These are phyloP conservation scores for Tenodera sinensis DNA, from an alignment of 2,888 invertebrate species.

Conservation along the genomic window DNA sequence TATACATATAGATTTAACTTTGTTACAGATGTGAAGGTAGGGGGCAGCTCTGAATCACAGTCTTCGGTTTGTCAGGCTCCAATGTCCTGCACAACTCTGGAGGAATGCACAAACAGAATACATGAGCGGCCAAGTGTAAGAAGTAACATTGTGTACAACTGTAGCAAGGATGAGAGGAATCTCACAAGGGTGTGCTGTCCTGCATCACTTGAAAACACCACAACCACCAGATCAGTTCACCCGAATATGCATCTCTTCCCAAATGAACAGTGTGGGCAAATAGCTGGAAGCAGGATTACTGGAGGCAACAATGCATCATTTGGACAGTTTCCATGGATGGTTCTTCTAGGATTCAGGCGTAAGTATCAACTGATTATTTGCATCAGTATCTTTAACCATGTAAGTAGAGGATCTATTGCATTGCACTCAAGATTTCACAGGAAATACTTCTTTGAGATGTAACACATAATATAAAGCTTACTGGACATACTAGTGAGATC, in stretches of 20 bases:
- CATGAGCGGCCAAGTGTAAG: no score
- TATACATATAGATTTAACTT: background rate
- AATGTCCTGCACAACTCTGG: background rate
- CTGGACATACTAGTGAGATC: no score
- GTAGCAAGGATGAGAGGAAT: background rate
- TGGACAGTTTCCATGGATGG: conserved; percentile 35
- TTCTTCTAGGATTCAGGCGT: conserved; percentile 30
- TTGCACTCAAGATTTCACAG: no score
- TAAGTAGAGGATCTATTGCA: no score
- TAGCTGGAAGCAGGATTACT: conserved; percentile 19
- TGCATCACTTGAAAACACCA: background rate
- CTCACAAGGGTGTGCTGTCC: background rate
- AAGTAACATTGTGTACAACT: background rate
- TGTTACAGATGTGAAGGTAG: background rate
- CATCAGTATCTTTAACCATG: no score
- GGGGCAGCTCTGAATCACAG: background rate
- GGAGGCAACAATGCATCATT: conserved; percentile 25
- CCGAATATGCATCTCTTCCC: conserved; percentile 9
- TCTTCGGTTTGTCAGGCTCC: background rate
- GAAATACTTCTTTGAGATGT: no score
- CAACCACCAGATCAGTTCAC: background rate
- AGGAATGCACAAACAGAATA: background rate
- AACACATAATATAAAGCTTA: no score
- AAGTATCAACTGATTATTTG: background rate
- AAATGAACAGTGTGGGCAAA: conserved; percentile 22